A percentile compares a stretch with the other conserved stretches of the same genome.
phyloP scores from a whole-genome alignment of 2,113 vertebrate species.

The Neodon shergylaensis region DNA sequence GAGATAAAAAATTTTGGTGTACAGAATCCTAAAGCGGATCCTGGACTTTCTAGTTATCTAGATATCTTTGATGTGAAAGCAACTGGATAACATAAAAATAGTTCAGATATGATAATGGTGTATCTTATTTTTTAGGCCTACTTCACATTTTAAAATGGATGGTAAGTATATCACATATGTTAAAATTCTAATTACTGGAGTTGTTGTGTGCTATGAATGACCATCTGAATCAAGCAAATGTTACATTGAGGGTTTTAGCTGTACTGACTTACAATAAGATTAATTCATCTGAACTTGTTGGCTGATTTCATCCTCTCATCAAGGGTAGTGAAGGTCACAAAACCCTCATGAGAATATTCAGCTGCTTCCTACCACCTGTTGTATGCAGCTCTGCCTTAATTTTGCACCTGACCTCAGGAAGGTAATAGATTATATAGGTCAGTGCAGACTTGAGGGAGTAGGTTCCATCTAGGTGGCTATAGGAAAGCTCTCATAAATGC shows the following conservation, averaged over 20 bases:
- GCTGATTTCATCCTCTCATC: neutral
- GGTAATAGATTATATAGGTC: neutral
- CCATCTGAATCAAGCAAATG: neutral
- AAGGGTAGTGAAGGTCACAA: neutral
- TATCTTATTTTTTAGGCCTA: constrained; percentile 24
- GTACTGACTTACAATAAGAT: neutral
- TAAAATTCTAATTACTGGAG: constrained; percentile 6
- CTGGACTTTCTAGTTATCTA: neutral
- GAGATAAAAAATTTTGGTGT: neutral
- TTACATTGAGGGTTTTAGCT: neutral
- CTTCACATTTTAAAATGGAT: neutral
- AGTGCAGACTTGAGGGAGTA: neutral
- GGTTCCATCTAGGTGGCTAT: neutral
- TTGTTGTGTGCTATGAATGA: neutral
- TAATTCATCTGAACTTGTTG: neutral
- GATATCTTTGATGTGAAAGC: neutral
- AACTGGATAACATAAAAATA: constrained; percentile 17
- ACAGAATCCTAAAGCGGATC: neutral
- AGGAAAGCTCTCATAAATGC: neutral
- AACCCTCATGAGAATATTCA: neutral
- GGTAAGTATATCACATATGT: neutral
- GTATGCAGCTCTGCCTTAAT: neutral
- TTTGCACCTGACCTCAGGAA: neutral
- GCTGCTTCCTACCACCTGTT: neutral
- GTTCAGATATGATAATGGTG: neutral